Conservation (phyloP, 2,888 invertebrate genomes). For the Teleogryllus oceanicus region DNA sequence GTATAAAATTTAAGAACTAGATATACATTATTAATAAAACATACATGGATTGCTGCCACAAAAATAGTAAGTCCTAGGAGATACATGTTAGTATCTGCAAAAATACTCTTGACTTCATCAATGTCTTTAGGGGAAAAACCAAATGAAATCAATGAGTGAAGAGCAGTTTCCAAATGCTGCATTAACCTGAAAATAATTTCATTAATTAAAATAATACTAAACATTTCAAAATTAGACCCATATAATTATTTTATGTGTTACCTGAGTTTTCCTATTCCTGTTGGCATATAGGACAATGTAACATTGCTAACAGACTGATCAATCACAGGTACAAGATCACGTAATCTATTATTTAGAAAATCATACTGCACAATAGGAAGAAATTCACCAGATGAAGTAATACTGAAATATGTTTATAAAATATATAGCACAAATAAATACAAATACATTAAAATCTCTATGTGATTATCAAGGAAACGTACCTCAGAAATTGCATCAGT, state of each 20-base stretch:
- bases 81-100: constrained; percentile 92
- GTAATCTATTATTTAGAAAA: constrained; percentile 73
- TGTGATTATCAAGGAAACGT: constrained; percentile 36
- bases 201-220: neutral
- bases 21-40: constrained; percentile 44
- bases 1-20: neutral
- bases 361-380: constrained; percentile 82
- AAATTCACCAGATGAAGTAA: constrained; percentile 62
- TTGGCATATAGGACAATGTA: constrained; percentile 68
- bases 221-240: neutral
- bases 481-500: constrained; percentile 60
- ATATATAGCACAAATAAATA: constrained; percentile 28
- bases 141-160: constrained; percentile 65
- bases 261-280: constrained; percentile 62
- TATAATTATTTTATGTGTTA: constrained; percentile 31
- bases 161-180: constrained; percentile 70
- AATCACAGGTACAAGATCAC: constrained; percentile 67
- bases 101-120: constrained; percentile 94
- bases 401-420: constrained; percentile 46
- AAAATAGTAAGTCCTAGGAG: constrained; percentile 84
- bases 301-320: constrained; percentile 60
- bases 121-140: constrained; percentile 92
- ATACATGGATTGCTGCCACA: constrained; percentile 90
- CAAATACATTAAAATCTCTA: constrained; percentile 22
- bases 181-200: constrained; percentile 55